Evolutionary conservation across 2,888 invertebrate species (phyloP).

Genomic region (Leptura quadrifasciata): DNA sequence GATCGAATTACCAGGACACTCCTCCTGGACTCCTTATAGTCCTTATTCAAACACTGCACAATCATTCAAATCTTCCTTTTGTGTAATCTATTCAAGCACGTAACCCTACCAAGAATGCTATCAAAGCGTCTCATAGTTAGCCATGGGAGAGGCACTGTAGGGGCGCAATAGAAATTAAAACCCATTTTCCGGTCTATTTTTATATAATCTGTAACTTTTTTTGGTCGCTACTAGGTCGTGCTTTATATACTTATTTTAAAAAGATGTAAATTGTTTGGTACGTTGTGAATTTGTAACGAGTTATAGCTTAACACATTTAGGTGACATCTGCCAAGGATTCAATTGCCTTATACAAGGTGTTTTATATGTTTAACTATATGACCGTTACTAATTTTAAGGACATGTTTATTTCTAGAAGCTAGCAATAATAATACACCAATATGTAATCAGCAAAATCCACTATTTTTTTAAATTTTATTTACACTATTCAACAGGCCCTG

Average conservation of each 20-base stretch:
- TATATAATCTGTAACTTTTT: constrained; percentile 46
- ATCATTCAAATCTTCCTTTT: constrained; percentile 51
- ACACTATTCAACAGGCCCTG: too few relatives aligned
- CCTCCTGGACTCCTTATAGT: constrained; percentile 67
- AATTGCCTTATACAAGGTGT: too few relatives aligned
- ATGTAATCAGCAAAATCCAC: too few relatives aligned
- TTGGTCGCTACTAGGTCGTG: constrained; percentile 18
- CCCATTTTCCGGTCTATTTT: constrained; percentile 62
- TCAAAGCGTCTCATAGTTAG: constrained; percentile 34
- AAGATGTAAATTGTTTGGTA: neutral
- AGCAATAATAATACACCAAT: too few relatives aligned
- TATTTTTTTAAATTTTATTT: too few relatives aligned
- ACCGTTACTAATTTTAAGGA: too few relatives aligned
- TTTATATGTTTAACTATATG: too few relatives aligned
- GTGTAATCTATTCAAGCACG: constrained; percentile 48
- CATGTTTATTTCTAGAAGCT: too few relatives aligned
- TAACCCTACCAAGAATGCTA: constrained; percentile 58
- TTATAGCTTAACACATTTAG: neutral
- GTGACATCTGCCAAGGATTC: too few relatives aligned
- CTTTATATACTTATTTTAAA: neutral
- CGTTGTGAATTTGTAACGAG: neutral
- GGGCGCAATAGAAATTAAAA: constrained; percentile 56
- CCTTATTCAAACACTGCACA: constrained; percentile 61
- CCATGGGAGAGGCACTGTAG: constrained; percentile 49
- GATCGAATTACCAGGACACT: constrained; percentile 72